A percentile compares a stretch with the other conserved stretches of the same genome.
These are phyloP conservation scores for Anastrepha obliqua DNA, from an alignment of 1,140 invertebrate species.

Conservation along the genomic window DNA sequence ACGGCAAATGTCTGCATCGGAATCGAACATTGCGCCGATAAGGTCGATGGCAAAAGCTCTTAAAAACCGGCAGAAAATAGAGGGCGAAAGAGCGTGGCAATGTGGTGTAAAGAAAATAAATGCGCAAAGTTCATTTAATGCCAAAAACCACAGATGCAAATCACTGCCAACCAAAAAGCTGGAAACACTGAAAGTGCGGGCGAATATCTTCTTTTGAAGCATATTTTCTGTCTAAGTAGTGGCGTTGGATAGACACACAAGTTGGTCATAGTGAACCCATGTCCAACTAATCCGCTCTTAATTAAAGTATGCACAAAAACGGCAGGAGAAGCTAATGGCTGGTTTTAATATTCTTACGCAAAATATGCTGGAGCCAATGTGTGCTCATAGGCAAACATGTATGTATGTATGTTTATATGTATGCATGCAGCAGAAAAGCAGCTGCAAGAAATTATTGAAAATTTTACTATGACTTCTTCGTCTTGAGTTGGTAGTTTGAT, in stretches of 20 bases:
- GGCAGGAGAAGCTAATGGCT: slow-evolving; percentile 22
- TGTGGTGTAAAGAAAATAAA: slow-evolving; percentile 46
- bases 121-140: slow-evolving; percentile 55
- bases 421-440: neutral
- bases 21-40: slow-evolving; percentile 23
- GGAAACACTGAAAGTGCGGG: neutral
- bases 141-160: slow-evolving; percentile 56
- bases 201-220: neutral
- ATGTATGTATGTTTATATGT: no score
- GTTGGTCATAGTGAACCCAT: slow-evolving; percentile 60
- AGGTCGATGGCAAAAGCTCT: neutral
- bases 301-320: slow-evolving; percentile 64
- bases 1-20: slow-evolving; percentile 46
- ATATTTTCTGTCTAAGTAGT: neutral
- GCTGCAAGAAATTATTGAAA: slow-evolving; percentile 39
- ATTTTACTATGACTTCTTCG: slow-evolving; percentile 45
- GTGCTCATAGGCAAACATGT: neutral
- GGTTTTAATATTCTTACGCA: slow-evolving; percentile 45
- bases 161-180: slow-evolving; percentile 12
- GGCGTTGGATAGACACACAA: neutral
- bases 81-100: neutral
- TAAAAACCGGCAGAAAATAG: neutral
- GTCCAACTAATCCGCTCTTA: slow-evolving; percentile 74
- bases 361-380: neutral
- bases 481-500: neutral